Conservation (phyloP, 2,113 vertebrate genomes). For the Macrotis lagotis region DNA sequence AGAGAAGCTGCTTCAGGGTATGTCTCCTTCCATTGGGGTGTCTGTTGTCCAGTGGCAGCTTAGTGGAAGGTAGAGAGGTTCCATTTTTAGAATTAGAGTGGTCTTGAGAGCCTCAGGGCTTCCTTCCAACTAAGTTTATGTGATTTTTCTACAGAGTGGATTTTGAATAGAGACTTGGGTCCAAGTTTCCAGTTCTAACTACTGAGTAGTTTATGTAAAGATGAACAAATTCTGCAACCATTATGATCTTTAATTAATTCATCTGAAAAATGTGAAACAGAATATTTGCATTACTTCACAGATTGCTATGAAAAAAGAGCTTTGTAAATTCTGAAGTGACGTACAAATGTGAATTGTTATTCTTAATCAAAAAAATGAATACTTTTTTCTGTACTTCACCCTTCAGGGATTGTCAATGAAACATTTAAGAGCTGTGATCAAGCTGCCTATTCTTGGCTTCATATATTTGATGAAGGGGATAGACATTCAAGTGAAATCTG, state of each 20-base stretch:
- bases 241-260: neutral
- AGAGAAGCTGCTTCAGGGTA: neutral
- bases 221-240: neutral
- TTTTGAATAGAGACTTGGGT: neutral
- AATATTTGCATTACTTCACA: neutral
- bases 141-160: neutral
- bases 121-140: neutral
- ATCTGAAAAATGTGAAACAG: neutral
- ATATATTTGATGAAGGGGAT: neutral
- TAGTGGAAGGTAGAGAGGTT: neutral
- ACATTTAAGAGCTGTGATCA: neutral
- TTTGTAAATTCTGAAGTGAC: neutral
- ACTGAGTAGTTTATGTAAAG: neutral
- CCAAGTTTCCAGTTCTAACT: neutral
- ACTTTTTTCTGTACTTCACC: neutral
- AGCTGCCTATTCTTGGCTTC: neutral
- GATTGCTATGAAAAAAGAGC: neutral
- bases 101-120: neutral
- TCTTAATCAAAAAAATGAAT: neutral
- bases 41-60: neutral
- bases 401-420: neutral
- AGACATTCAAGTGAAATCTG: neutral
- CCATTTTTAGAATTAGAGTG: neutral
- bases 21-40: neutral
- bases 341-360: neutral